Conservation (phyloP, 1,140 invertebrate species). For the Drosophila triauraria region DNA sequence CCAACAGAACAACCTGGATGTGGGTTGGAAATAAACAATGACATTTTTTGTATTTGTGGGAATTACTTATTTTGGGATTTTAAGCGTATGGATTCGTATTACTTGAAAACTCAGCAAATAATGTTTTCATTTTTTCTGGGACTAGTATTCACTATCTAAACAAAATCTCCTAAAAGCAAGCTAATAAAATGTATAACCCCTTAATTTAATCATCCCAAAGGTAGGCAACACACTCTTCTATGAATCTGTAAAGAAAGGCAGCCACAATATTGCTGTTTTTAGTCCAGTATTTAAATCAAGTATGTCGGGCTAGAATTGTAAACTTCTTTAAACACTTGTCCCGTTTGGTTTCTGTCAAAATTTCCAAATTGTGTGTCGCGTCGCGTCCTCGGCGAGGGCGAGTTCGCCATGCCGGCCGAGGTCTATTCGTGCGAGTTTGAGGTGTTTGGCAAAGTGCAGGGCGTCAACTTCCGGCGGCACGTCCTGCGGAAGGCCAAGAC, state of each 20-base stretch:
- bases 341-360: conserved; percentile 15
- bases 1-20: conserved; percentile 48
- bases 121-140: too few species aligned
- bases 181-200: background rate
- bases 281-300: too few species aligned
- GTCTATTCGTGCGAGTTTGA: conserved; percentile 61
- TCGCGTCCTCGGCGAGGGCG: background rate
- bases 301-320: background rate
- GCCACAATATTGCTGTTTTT: too few species aligned
- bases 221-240: background rate
- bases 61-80: background rate
- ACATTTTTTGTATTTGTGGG: too few species aligned
- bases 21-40: conserved; percentile 64
- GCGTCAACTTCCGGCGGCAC: conserved; percentile 63
- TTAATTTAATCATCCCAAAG: background rate
- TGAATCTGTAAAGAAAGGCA: background rate
- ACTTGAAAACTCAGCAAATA: background rate
- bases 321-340: background rate
- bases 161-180: conserved; percentile 2
- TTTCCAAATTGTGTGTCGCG: background rate
- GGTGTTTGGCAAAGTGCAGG: conserved; percentile 64
- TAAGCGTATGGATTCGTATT: too few species aligned
- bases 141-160: background rate
- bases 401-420: conserved; percentile 13
- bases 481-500: conserved; percentile 52